Conservation (phyloP, 1,140 invertebrate species). For the Cepaea nemoralis region DNA sequence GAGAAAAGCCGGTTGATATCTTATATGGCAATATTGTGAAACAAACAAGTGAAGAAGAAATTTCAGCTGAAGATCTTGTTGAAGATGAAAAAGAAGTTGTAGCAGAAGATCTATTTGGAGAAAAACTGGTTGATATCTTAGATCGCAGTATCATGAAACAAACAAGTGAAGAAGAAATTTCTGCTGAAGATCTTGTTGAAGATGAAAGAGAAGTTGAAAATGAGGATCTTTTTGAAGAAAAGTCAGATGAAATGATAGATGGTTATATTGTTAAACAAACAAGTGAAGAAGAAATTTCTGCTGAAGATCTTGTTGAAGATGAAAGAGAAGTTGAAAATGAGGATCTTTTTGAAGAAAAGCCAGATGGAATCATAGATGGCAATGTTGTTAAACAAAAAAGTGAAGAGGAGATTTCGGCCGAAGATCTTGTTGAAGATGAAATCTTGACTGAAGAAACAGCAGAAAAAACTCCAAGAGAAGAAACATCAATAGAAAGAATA, state of each 20-base stretch:
- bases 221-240: neutral
- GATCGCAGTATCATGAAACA: too few relatives aligned
- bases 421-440: too few relatives aligned
- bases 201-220: neutral
- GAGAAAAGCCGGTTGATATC: neutral
- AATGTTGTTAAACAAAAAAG: conserved; percentile 12
- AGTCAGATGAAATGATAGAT: too few relatives aligned
- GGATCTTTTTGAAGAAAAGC: neutral
- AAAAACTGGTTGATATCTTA: neutral
- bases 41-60: neutral
- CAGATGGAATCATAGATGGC: conserved; percentile 30
- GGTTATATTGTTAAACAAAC: neutral
- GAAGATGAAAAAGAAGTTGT: neutral
- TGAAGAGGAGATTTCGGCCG: neutral
- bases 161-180: too few relatives aligned
- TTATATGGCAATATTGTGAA: too few relatives aligned
- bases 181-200: too few relatives aligned
- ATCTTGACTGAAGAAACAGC: too few relatives aligned
- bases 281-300: neutral
- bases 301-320: neutral
- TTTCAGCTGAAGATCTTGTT: neutral
- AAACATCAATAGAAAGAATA: too few relatives aligned
- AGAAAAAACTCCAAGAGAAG: too few relatives aligned
- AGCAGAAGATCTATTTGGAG: neutral
- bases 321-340: neutral